Percentiles rank a stretch among this genome's conserved stretches.
Evolutionary conservation across 2,797 vertebrate species (phyloP).

Genomic region (Megalops cyprinoides): DNA sequence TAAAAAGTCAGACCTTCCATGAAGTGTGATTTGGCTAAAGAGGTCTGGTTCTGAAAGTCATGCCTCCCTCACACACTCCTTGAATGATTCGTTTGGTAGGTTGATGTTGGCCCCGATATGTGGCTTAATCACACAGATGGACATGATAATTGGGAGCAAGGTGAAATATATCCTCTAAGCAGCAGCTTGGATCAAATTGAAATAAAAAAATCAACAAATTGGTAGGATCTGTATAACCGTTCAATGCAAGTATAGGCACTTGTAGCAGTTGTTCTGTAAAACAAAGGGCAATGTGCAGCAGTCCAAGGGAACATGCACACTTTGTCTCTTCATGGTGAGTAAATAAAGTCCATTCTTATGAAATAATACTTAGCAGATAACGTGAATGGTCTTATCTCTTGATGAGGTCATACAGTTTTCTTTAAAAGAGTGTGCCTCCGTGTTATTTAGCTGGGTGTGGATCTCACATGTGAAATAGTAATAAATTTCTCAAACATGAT

Average conservation of each 20-base stretch:
- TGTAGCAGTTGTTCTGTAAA: not conserved
- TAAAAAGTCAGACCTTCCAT: not conserved
- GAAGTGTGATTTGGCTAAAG: conserved; percentile 12
- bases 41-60: not conserved
- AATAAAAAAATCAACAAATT: too few species aligned
- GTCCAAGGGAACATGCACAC: not conserved
- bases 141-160: not conserved
- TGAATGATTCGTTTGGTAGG: not conserved
- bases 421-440: too few species aligned
- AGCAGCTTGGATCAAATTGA: too few species aligned
- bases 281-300: not conserved
- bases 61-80: not conserved
- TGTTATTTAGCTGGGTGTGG: not conserved
- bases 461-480: not conserved
- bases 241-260: not conserved
- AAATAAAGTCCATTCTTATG: not conserved
- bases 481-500: not conserved
- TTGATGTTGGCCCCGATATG: not conserved
- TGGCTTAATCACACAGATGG: not conserved
- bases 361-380: not conserved
- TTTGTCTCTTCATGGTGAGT: not conserved
- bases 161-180: not conserved
- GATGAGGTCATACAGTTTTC: conserved; percentile 8
- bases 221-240: not conserved
- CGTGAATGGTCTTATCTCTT: not conserved